phyloP scores from a whole-genome alignment of 2,888 invertebrate genomes.

The Stenichneumon culpator region DNA sequence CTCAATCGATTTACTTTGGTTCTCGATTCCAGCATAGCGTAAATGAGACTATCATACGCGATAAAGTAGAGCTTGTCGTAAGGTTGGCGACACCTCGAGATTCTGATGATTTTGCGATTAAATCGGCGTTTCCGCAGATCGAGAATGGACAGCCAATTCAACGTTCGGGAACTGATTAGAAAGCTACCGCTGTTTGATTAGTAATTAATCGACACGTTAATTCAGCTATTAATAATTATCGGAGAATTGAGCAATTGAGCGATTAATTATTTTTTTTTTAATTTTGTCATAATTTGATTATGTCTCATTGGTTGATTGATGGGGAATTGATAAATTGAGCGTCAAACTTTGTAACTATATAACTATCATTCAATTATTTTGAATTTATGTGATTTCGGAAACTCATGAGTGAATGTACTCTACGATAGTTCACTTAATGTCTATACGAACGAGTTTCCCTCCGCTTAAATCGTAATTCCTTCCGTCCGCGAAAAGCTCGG shows the following conservation, averaged over 20 bases:
- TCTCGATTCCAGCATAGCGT: neutral
- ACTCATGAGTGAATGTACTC: neutral
- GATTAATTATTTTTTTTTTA: neutral
- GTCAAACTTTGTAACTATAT: neutral
- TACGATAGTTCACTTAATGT: neutral
- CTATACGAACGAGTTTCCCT: neutral
- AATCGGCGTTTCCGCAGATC: neutral
- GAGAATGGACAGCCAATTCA: neutral
- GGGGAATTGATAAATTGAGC: neutral
- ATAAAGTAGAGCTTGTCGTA: neutral
- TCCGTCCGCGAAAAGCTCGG: constrained; percentile 14
- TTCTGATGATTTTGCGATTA: neutral
- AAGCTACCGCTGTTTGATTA: neutral
- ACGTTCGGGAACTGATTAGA: neutral
- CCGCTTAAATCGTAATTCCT: constrained; percentile 9
- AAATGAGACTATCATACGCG: neutral
- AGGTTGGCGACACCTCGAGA: neutral
- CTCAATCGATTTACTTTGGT: constrained; percentile 47
- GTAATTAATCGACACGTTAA: neutral
- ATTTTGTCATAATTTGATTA: neutral
- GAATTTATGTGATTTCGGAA: neutral
- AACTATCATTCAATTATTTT: neutral
- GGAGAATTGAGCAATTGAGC: neutral
- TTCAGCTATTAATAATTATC: neutral
- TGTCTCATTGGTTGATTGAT: neutral